Evolutionary conservation across 2,888 invertebrate species (phyloP).

Genomic region (Apotomis betuletana): DNA sequence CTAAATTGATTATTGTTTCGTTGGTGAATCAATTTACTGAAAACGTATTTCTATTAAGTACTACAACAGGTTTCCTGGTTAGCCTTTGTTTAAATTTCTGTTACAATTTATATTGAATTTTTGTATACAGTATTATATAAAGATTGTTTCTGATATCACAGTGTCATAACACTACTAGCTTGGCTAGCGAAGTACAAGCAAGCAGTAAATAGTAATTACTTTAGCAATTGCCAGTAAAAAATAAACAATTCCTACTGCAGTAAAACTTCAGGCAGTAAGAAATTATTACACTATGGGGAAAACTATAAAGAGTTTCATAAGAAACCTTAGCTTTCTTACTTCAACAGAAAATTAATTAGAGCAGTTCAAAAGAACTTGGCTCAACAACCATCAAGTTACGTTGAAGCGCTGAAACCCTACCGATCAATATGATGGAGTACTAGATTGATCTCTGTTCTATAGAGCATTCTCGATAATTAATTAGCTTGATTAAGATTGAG

Average conservation of each 20-base stretch:
- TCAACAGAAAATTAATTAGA: conserved; percentile 21
- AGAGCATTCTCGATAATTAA: too few species aligned
- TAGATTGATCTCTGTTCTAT: background rate
- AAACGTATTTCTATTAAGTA: too few species aligned
- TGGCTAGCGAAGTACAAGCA: too few species aligned
- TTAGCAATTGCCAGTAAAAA: conserved; percentile 7
- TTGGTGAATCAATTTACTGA: too few species aligned
- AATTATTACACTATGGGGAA: conserved; percentile 20
- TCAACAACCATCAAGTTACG: conserved; percentile 5
- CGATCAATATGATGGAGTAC: background rate
- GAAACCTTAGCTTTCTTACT: conserved; percentile 21
- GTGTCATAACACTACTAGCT: too few species aligned
- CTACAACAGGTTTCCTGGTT: too few species aligned
- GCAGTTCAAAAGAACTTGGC: conserved; percentile 8
- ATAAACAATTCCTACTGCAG: conserved; percentile 15
- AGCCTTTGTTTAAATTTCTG: too few species aligned
- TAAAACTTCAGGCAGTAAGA: conserved; percentile 2
- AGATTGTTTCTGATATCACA: too few species aligned
- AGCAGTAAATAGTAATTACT: background rate
- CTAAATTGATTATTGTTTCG: too few species aligned
- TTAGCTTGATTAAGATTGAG: too few species aligned
- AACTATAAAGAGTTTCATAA: conserved; percentile 13
- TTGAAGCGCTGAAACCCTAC: background rate
- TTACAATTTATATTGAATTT: too few species aligned
- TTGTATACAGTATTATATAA: too few species aligned